A percentile compares a stretch with the other conserved stretches of the same genome.
phyloP scores from a whole-genome alignment of 1,140 invertebrate genomes.

The Arion vulgaris region DNA sequence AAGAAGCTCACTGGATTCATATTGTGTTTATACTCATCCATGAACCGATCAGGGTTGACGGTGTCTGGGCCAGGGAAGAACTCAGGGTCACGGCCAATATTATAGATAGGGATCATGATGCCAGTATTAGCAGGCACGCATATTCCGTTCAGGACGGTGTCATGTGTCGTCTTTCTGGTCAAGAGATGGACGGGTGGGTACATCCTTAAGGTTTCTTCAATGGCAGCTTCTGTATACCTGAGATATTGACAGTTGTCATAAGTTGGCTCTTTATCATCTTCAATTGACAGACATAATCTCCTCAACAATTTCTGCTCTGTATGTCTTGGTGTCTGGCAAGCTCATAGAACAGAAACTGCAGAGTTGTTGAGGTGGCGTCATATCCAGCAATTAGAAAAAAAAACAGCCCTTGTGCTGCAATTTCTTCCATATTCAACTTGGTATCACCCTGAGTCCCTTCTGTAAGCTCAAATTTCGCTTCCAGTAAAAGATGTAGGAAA shows the following conservation, averaged over 20 bases:
- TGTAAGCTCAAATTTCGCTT: not conserved
- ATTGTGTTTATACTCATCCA: not conserved
- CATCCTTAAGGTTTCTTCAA: constrained; percentile 49
- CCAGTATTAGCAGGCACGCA: constrained; percentile 32
- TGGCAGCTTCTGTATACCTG: constrained; percentile 40
- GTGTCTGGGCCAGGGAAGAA: constrained; percentile 49
- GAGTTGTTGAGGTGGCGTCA: constrained; percentile 77
- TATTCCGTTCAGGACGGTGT: constrained; percentile 40
- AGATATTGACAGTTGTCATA: constrained; percentile 50
- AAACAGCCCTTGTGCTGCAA: constrained; percentile 79
- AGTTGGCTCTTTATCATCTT: constrained; percentile 39
- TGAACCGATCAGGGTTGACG: constrained; percentile 47
- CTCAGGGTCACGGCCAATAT: constrained; percentile 42
- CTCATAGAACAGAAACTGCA: constrained; percentile 76
- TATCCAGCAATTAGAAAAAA: constrained; percentile 82
- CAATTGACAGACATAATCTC: constrained; percentile 48
- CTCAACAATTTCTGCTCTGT: constrained; percentile 40
- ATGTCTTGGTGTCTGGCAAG: constrained; percentile 74
- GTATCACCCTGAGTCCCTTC: not conserved
- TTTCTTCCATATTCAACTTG: constrained; percentile 73
- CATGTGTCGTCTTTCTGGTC: constrained; percentile 40
- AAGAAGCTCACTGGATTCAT: constrained; percentile 43
- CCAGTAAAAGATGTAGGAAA: constrained; percentile 11
- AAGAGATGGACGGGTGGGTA: constrained; percentile 47
- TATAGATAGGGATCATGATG: constrained; percentile 40